These are phyloP conservation scores for Cervus canadensis DNA, from an alignment of 2,113 vertebrate species.

Conservation along the genomic window DNA sequence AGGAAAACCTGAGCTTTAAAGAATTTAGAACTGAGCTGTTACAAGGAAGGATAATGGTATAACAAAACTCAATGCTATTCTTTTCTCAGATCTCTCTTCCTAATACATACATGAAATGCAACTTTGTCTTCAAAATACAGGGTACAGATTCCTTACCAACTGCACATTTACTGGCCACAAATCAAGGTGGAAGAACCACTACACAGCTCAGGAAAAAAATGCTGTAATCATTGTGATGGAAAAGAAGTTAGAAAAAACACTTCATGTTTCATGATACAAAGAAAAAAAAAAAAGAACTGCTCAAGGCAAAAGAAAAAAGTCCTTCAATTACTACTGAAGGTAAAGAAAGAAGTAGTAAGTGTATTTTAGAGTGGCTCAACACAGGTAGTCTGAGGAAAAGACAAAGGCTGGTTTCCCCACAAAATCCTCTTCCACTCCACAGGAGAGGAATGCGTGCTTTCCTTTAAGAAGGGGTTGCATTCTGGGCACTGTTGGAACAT, in stretches of 20 bases:
- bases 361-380: background rate
- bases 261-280: background rate
- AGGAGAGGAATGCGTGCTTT: background rate
- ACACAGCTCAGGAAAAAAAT: background rate
- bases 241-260: background rate
- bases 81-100: background rate
- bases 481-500: background rate
- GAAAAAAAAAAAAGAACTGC: background rate
- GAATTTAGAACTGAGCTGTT: background rate
- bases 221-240: background rate
- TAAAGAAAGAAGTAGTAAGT: background rate
- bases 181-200: background rate
- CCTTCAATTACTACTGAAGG: background rate
- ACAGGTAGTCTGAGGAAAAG: background rate
- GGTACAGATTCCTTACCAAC: background rate
- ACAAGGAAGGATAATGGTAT: background rate
- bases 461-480: background rate
- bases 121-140: constrained; percentile 17
- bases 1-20: constrained; percentile 13
- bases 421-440: background rate
- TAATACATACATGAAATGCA: constrained; percentile 12
- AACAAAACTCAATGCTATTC: background rate
- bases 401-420: background rate
- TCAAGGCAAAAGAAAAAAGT: constrained; percentile 6
- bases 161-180: background rate